Conservation (phyloP, 2,113 vertebrate genomes). For the Nesospiza acunhae region DNA sequence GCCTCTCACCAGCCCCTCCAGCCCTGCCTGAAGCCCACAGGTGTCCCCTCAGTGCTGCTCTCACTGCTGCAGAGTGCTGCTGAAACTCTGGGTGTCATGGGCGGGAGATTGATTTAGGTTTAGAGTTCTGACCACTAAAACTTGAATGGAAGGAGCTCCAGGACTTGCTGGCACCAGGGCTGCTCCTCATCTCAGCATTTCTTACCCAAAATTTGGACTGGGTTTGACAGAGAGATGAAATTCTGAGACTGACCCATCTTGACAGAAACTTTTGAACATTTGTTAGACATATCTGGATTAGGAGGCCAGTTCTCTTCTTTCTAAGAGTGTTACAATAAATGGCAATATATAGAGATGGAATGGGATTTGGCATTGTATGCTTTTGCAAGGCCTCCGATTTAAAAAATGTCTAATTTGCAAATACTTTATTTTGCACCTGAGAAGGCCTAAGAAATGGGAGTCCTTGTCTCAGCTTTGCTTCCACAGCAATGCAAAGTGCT, state of each 20-base stretch:
- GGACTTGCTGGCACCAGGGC: not conserved
- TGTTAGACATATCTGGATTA: not conserved
- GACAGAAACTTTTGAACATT: not conserved
- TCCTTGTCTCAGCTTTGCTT: not conserved
- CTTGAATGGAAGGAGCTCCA: not conserved
- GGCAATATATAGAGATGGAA: not conserved
- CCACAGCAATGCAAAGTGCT: not conserved
- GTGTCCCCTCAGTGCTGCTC: not conserved
- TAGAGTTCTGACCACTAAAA: not conserved
- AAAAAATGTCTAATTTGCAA: not conserved
- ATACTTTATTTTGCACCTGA: not conserved
- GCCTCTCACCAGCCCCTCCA: not conserved
- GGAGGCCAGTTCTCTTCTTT: not conserved
- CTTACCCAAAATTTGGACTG: not conserved
- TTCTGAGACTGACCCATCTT: not conserved
- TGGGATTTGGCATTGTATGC: not conserved
- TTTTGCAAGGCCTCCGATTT: not conserved
- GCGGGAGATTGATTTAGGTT: not conserved
- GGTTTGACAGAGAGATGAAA: not conserved
- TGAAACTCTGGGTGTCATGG: not conserved
- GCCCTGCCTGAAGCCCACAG: accelerated
- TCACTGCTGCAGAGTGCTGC: not conserved
- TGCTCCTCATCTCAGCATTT: not conserved
- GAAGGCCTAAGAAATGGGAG: not conserved
- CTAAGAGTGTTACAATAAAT: not conserved